Percentiles rank a stretch among this genome's conserved stretches.
phyloP scores from a whole-genome alignment of 2,113 vertebrate species.

The Sisor rabdophorus region DNA sequence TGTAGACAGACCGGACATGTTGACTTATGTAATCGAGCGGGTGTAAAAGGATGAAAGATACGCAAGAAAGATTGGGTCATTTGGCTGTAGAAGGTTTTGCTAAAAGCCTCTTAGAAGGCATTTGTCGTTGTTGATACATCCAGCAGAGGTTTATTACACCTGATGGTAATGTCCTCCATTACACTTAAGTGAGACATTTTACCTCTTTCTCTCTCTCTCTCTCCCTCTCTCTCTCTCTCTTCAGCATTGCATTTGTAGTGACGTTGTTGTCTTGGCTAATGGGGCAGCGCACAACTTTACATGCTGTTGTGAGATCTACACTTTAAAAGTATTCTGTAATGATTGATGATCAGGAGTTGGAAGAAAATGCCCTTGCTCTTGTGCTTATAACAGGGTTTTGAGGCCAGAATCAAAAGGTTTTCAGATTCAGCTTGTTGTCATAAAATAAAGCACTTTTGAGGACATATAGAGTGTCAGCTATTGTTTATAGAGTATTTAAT shows the following conservation, averaged over 20 bases:
- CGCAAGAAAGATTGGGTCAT: conserved; percentile 21
- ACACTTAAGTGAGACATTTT: conserved; percentile 44
- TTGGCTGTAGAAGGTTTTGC: conserved; percentile 29
- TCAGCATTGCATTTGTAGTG: conserved; percentile 2
- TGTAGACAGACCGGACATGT: conserved; percentile 17
- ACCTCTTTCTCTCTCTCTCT: conserved; percentile 10
- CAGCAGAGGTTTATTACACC: conserved; percentile 41
- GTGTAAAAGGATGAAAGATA: conserved; percentile 17
- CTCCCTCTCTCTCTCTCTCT: neutral
- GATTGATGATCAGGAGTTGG: conserved; percentile 23
- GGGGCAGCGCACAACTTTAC: neutral
- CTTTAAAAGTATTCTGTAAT: conserved; percentile 16
- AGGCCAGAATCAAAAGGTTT: conserved; percentile 21
- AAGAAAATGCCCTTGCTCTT: conserved; percentile 3
- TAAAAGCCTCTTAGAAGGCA: conserved; percentile 46
- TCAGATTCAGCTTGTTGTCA: conserved; percentile 30
- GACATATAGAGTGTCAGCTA: conserved; percentile 42
- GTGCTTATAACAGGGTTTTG: conserved; percentile 15
- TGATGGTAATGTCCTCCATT: conserved; percentile 44
- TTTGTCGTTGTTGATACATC: conserved; percentile 42
- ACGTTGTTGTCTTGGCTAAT: conserved; percentile 23
- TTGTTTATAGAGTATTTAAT: conserved; percentile 46
- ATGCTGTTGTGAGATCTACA: conserved; percentile 16
- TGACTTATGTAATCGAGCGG: conserved; percentile 2
- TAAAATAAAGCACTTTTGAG: conserved; percentile 26